phyloP scores from a whole-genome alignment of 2,888 invertebrate genomes.

The Emmelina monodactyla region DNA sequence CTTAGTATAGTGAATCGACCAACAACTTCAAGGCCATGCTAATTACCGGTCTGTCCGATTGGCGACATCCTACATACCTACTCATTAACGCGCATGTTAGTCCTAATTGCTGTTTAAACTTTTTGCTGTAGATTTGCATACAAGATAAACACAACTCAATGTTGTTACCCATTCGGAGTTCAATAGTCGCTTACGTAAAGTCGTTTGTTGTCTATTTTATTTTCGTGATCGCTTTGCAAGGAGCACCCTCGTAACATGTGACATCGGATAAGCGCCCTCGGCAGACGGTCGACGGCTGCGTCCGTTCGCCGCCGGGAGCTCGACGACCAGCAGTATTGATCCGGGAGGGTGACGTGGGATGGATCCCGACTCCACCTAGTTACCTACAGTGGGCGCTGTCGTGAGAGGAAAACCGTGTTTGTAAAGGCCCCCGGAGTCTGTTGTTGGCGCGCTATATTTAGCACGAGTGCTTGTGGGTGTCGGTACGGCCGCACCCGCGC shows the following conservation, averaged over 20 bases:
- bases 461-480: slow-evolving; percentile 50
- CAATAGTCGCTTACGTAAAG: no score
- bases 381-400: slow-evolving; percentile 43
- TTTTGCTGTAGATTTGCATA: no score
- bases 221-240: no score
- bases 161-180: no score
- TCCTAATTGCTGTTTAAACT: no score
- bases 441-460: slow-evolving; percentile 61
- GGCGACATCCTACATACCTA: no score
- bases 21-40: slow-evolving; percentile 44
- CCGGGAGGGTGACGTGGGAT: slow-evolving; percentile 57
- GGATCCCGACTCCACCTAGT: slow-evolving; percentile 54
- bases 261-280: slow-evolving; percentile 23
- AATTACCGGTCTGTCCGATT: slow-evolving; percentile 47
- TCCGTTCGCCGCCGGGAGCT: slow-evolving; percentile 25
- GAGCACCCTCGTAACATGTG: no score
- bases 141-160: no score
- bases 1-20: slow-evolving; percentile 13
- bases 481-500: slow-evolving; percentile 46
- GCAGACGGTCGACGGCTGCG: slow-evolving; percentile 22
- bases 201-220: no score
- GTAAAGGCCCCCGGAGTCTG: slow-evolving; percentile 56
- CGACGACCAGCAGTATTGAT: slow-evolving; percentile 63
- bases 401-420: no score
- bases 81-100: no score